Base-by-base conservation (phyloP, 2,113 vertebrate species). In the Xiphophorus couchianus region DNA sequence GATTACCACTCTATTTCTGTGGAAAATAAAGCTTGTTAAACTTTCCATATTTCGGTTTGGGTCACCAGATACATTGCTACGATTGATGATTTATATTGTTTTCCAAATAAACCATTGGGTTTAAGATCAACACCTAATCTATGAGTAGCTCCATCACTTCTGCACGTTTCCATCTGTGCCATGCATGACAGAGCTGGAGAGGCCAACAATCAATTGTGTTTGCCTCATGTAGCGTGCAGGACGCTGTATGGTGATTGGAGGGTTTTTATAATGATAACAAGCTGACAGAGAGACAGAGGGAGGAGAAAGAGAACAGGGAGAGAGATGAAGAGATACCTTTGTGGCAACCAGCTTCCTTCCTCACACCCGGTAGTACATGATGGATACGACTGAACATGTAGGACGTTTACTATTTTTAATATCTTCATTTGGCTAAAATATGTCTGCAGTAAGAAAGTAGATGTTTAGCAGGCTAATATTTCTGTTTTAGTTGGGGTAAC, bases 351-450 rank as follows among this genome's bases (percentile, higher is more conserved):
- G 68, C 48, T 33, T 22, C 42, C 42, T 72, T 71, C 29, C 19
- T 30, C 39, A 3, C 12, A 8, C 1, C 78, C 76, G 31, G 22
- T 37, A 5, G 4, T 69, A 73, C 69, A 76, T 27, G 51, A 71
- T 86, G 89, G 89, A 90, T 39, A 48, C 69, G 15, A 86, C 86
- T 77, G 35, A 78, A 25, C 83, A 83, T 25, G 85, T 91, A 91
- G 71, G 77, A 65, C 0, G 7, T 30, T n/a, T 33, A 17, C 29
- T 2, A 17, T 69, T 69, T 64, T 4, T 37, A 37, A 2, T 69
- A 28, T 5, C 0, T 22, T 61, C 28, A 37, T 71, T 39, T 33
- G 17, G 39, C 1, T 71, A 71, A 28, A 28, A 58, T 15, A 3
- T 51, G 28, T 71, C 29, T 63, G 65, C 5, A 13, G 13, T 39